Evolutionary conservation across 2,797 vertebrate genomes (phyloP), one percentile per base, ranked within the genome.

Genomic region (Macropodus opercularis): DNA sequence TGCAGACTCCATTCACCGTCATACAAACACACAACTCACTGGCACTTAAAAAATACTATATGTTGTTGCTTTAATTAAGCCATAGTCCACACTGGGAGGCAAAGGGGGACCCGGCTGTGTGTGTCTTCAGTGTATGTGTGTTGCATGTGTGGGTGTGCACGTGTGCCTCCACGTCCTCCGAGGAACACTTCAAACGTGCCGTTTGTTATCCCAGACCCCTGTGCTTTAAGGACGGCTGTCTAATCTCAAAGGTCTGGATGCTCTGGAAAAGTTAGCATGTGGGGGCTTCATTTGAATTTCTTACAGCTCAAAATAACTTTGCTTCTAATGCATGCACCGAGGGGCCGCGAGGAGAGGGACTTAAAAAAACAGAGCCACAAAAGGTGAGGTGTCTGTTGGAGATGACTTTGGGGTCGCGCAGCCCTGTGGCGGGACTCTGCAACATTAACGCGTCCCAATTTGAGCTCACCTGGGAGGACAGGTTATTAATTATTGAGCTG

Each of bases 401-500:
- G 70, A 85, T 68, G 80, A 84, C 75, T 83, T 83, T 46, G 76
- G 85, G 83, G 82, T 87, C 65, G 74, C 62, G 62, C 58, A 57
- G 75, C 91, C 72, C 57, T 11, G 34, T 50, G 77, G 66, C 58
- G 87, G 87, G 90, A 89, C 60, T 91, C 90, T 90, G 93, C 94
- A 94, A 94, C 94, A 95, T 94, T 94, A 95, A 93, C 93, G 92
- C 91, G 93, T 94, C 94, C 94, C 94, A 93, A 94, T 95, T 95
- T 94, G 92, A 93, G 94, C 93, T 94, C 94, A 96, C 95, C 93
- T 95, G 93, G 92, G 95, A 95, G 92, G 92, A n/a, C 90, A 76
- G 87, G 91, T 91, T 94, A 95, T 97, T 96, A 98, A 98, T 97
- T 96, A 98, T 96, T 96, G 94, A 96, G 94, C 92, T 90, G 92